phyloP scores from a whole-genome alignment of 1,140 invertebrate genomes.

The Pteromalus puparum region DNA sequence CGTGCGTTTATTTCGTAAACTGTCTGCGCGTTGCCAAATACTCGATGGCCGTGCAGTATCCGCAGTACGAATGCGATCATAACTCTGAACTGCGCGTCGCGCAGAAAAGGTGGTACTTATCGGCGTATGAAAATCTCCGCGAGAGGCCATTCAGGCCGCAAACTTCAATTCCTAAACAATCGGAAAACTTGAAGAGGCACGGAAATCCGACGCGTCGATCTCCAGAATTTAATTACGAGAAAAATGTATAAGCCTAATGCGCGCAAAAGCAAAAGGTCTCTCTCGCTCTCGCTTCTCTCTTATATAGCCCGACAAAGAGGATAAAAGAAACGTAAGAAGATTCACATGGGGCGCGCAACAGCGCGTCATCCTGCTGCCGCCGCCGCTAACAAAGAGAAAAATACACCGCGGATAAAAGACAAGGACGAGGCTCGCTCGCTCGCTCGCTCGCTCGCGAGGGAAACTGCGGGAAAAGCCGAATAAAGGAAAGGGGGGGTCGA shows the following conservation, averaged over 20 bases:
- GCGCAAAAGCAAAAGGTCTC: constrained; percentile 27
- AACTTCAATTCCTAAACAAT: neutral
- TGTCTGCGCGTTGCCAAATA: no score
- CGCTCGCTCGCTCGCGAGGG: constrained; percentile 4
- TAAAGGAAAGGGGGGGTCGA: constrained; percentile 41
- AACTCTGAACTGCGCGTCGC: no score
- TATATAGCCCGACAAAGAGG: constrained; percentile 36
- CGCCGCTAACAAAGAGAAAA: constrained; percentile 44
- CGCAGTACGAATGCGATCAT: no score
- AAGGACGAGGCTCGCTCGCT: neutral
- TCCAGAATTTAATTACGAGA: constrained; percentile 37
- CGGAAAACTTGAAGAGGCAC: neutral
- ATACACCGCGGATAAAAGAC: constrained; percentile 28
- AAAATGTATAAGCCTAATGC: constrained; percentile 25
- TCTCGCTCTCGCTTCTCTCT: neutral
- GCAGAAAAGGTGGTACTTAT: no score
- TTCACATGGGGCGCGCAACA: constrained; percentile 30
- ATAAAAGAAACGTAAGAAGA: constrained; percentile 44
- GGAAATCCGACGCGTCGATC: neutral
- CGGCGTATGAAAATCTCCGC: no score
- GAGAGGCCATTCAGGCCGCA: neutral
- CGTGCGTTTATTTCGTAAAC: no score
- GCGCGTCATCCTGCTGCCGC: neutral
- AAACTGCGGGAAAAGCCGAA: constrained; percentile 51
- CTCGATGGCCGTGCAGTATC: no score